Base-by-base conservation (phyloP, 2,113 vertebrate species). In the Chionomys nivalis region DNA sequence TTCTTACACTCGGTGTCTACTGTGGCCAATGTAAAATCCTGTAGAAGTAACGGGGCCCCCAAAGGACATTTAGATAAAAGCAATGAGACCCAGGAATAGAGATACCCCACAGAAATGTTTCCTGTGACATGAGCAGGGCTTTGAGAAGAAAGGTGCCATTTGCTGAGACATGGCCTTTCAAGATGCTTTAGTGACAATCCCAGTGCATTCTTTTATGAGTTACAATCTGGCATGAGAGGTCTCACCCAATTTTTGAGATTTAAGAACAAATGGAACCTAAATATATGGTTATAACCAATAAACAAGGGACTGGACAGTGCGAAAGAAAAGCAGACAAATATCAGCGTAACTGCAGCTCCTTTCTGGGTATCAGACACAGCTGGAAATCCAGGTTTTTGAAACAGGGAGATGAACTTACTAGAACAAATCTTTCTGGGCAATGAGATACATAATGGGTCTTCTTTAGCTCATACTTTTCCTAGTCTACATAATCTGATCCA, bases 11-110 rank as follows among this genome's bases (percentile, higher is more conserved):
- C 68, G 33, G 5, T 31, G 31, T 87, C 36, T 89, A 33, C 52
- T n/a, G 24, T 23, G 58, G 65, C 55, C 88, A 49, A 79, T 42
- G 33, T 58, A 44, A 95, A 96, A 76, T 47, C 7, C 49, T 87
- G 1, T 4, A 87, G 33, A 91, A 39, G 55, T 91, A 75, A 89
- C 0, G 17, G 58, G 58, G 13, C n/a, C 92, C 68, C 73, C 21
- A 85, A 96, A 91, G 49, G n/a, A 42, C 76, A 92, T 39, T 92
- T 28, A 85, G 83, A 96, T 79, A 75, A 89, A 83, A 33, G 66
- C 75, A 14, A 2, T 31, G 70, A 24, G 85, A 28, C 52, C 42
- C 5, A 31, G 42, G 39, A 52, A 79, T 24, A 83, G 55, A 23
- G 31, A 75, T 68, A 91, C 89, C 70, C 23, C 17, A 55, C 1